Evolutionary conservation across 2,113 vertebrate genomes (phyloP).

Genomic region (Narcine bancroftii): DNA sequence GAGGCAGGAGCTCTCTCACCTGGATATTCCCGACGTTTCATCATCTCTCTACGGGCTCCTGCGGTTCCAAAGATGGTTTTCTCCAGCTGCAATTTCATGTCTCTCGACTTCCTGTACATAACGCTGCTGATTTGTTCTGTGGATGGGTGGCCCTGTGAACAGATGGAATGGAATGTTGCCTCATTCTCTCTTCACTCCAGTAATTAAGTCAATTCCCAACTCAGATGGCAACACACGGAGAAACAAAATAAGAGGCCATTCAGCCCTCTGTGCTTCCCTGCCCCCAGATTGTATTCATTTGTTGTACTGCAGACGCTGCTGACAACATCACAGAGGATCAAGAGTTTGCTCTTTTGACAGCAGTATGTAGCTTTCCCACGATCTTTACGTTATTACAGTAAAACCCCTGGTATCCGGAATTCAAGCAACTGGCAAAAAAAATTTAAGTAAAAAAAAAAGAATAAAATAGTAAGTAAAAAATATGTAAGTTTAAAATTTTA

Average conservation of each 20-base stretch:
- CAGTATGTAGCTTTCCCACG: neutral
- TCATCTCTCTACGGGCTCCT: constrained; percentile 17
- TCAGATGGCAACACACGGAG: neutral
- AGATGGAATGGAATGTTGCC: neutral
- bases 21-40: constrained; percentile 26
- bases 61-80: constrained; percentile 10
- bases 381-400: too few species aligned
- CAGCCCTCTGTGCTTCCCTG: neutral
- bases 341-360: neutral
- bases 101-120: neutral
- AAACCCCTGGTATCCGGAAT: too few species aligned
- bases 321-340: neutral
- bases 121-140: neutral
- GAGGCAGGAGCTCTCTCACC: neutral
- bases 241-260: neutral
- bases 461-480: too few species aligned
- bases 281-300: neutral
- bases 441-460: too few species aligned
- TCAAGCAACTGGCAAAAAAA: too few species aligned
- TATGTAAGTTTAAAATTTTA: too few species aligned
- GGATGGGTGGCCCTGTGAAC: neutral
- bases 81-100: constrained; percentile 15
- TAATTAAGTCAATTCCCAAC: neutral
- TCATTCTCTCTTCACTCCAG: neutral
- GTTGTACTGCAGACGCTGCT: neutral